Evolutionary conservation across 1,140 invertebrate species (phyloP), one percentile per base, ranked within the genome.

Genomic region (Nasonia longicornis): DNA sequence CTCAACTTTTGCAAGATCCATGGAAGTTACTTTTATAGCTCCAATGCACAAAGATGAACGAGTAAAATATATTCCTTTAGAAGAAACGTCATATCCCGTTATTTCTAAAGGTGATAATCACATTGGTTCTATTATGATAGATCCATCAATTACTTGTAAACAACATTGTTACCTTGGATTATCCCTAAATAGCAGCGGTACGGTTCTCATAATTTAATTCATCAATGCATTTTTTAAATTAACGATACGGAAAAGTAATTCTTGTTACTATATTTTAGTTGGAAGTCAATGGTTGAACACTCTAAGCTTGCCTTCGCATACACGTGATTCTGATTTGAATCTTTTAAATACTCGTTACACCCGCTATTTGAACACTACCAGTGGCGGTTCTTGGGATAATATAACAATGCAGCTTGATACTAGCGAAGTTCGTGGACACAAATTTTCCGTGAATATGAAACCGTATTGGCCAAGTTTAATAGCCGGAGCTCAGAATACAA

Each of bases 341-440:
- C 88, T 95, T 83, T 88, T 94, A 79, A 93, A 92, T 82, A 90
- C 89, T 3, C 91, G 92, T 77, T 93, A 93, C 82, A 90, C 90
- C 67, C 90, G 92, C 76, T 94, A 92, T 85, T 86, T 92, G 77
- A 94, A 94, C 86, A 87, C 89, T 31, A 91, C 91, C 31, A 88
- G 88, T 22, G 86, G 87, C 16, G 87, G 87, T 52, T 87, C 87
- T 7, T 92, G 91, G 88, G 92, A 94, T 74, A 96, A 96, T 87
- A 91, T 96, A 48, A 95, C 95, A 2, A 92, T 97, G 85, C 93
- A 94, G 83, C 85, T 97, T 80, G 95, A 97, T 85, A 96, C 95
- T 1, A 94, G 93, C 64, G 93, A 95, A 91, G 94, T 96, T 72
- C 92, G 93, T 76, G 93, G 93, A 80, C 94, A 95, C 89, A 92